These are phyloP conservation scores for Dolichotis patagonum DNA, from an alignment of 2,113 vertebrate species.

Conservation along the genomic window DNA sequence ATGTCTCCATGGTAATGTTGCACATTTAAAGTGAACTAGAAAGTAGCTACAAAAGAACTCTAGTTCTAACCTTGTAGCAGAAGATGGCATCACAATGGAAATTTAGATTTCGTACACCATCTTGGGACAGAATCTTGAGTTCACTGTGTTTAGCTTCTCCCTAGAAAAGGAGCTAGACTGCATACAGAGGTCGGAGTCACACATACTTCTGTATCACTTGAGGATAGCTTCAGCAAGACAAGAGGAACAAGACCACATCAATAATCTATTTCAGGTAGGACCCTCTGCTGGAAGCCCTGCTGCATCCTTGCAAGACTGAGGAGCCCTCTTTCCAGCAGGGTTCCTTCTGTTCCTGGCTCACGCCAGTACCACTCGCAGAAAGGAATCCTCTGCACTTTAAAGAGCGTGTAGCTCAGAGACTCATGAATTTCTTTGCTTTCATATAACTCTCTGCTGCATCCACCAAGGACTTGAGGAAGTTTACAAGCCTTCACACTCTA, in stretches of 20 bases:
- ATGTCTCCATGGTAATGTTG: neutral
- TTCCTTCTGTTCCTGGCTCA: neutral
- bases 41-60: constrained; percentile 43
- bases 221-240: neutral
- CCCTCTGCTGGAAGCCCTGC: neutral
- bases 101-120: neutral
- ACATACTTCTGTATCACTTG: neutral
- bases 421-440: constrained; percentile 41
- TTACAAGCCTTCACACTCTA: neutral
- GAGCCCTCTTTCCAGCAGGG: neutral
- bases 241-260: neutral
- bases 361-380: neutral
- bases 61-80: constrained; percentile 32
- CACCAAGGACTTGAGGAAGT: constrained; percentile 25
- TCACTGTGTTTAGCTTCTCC: neutral
- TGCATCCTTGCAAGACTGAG: neutral
- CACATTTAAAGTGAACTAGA: neutral
- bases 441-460: neutral
- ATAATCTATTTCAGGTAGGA: neutral
- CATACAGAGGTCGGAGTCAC: neutral
- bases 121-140: neutral
- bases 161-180: neutral
- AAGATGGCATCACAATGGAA: neutral
- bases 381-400: neutral
- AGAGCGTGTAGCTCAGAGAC: neutral